Base-by-base conservation (phyloP, 35 echinoderm and acorn worm genomes). In the Ophioderma brevispina region DNA sequence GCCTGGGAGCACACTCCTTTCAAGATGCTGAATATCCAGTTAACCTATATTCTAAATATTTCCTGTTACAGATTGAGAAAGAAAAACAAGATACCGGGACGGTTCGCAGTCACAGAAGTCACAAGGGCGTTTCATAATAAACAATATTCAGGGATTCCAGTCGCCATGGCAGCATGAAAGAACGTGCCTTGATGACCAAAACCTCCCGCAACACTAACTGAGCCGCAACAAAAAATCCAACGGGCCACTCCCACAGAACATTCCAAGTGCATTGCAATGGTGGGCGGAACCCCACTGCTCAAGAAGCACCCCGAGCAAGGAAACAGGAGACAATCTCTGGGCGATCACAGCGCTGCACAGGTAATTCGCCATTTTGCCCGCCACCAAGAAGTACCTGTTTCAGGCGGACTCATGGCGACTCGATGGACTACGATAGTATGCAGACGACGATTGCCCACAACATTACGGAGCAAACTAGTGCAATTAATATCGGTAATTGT, bases 141-240 rank as follows among this genome's bases (percentile, higher is more conserved):
- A 70, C 23, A 70, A 25, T 70, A n/a, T 70, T 70, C 59, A 18
- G 59, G 28, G 59, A 70, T 70, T 70, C 59, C 15, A 70, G 59
- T 70, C 59, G 59, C 59, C 59, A 70, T 70, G 59, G 59, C 28
- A 70, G 59, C 59, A 70, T 70, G 59, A 70, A 70, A 25, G 59
- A 70, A 18, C 59, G 59, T 70, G 59, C 59, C 59, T 70, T 70
- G 59, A 70, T 70, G 59, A 25, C 6, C 6, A 70, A 70, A 70
- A 13, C 59, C 59, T 70, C 59, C 15, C 59, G 59, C 28, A 70
- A 70, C 59, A 15, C 15, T 70, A 8, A 8, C 15, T 70, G 28
- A 70, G n/a, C n/a, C n/a, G n/a, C n/a, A n/a, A 30, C 28, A 70
- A 30, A 70, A 70, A 70, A 30, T 70, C 59, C 59, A 70, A 70